These are phyloP conservation scores for Pachycephala philippinensis DNA, from an alignment of 2,113 vertebrate genomes.

Conservation along the genomic window DNA sequence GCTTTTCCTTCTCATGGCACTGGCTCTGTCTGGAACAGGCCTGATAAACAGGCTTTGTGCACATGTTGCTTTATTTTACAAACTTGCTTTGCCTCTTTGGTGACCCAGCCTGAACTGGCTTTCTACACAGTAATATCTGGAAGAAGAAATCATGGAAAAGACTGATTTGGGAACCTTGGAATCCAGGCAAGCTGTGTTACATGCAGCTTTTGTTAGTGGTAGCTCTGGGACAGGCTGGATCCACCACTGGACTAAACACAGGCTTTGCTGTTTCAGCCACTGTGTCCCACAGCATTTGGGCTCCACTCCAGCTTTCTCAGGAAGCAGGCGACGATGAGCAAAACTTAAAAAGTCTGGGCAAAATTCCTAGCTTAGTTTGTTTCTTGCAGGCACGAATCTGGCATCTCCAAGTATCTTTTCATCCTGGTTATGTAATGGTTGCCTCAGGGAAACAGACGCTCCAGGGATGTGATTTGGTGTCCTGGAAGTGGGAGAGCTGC, in stretches of 20 bases:
- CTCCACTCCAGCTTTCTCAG: neutral
- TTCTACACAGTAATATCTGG: neutral
- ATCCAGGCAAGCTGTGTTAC: neutral
- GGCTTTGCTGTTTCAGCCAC: neutral
- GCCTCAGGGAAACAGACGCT: neutral
- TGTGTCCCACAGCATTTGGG: neutral
- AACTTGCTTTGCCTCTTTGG: neutral
- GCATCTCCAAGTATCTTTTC: neutral
- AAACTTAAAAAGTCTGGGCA: conserved; percentile 31
- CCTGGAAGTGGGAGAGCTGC: conserved; percentile 44
- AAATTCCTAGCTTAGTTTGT: neutral
- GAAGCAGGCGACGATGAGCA: neutral
- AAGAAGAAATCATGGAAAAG: neutral
- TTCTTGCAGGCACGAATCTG: neutral
- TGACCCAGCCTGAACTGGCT: neutral
- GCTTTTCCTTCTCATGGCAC: neutral
- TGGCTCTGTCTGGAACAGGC: neutral
- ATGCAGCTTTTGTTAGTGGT: neutral
- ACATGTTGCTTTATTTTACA: neutral
- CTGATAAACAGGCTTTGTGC: neutral
- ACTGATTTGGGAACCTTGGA: neutral
- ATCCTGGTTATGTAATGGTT: neutral
- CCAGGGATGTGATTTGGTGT: neutral
- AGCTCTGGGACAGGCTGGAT: too few species aligned
- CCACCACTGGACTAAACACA: conserved; percentile 30